These are phyloP conservation scores for Chromobotia macracanthus DNA, from an alignment of 2,797 vertebrate species.

Conservation along the genomic window DNA sequence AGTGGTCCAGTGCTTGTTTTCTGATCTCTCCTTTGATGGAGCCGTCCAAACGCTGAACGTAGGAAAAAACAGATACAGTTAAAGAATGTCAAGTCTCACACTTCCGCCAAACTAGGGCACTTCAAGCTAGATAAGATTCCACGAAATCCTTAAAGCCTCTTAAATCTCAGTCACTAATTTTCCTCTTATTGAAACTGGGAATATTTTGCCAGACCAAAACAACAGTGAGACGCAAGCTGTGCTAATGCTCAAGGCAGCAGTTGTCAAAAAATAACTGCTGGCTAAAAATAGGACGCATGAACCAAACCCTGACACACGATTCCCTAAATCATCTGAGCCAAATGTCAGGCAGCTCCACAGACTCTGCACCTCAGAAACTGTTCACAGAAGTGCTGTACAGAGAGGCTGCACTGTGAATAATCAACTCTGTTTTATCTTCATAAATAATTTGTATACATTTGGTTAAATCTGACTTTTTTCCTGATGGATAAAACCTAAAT, in stretches of 20 bases:
- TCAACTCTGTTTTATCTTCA: not conserved
- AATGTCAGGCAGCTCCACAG: slow-evolving; percentile 12
- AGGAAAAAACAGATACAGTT: slow-evolving; percentile 21
- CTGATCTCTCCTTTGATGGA: slow-evolving; percentile 98
- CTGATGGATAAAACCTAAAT: not conserved
- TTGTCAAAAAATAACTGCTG: slow-evolving; percentile 74
- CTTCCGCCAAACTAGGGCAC: slow-evolving; percentile 16
- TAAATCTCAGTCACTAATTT: not conserved
- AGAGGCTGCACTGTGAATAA: slow-evolving; percentile 34
- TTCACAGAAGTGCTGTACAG: too few species aligned
- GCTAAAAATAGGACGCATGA: slow-evolving; percentile 88
- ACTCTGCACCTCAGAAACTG: not conserved
- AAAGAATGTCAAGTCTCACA: slow-evolving; percentile 32
- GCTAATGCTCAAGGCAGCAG: slow-evolving; percentile 50
- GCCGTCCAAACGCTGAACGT: slow-evolving; percentile 90
- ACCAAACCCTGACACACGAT: slow-evolving; percentile 60
- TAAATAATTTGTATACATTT: not conserved
- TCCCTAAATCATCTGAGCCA: slow-evolving; percentile 26
- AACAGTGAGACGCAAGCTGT: slow-evolving; percentile 20
- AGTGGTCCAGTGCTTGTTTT: slow-evolving; percentile 98
- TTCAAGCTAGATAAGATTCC: not conserved
- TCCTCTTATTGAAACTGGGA: not conserved
- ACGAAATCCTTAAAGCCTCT: not conserved
- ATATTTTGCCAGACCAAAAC: slow-evolving; percentile 31
- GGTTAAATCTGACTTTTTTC: not conserved